These are phyloP conservation scores for Eristalinus sepulchralis DNA, from an alignment of 2,888 invertebrate species.

Conservation along the genomic window DNA sequence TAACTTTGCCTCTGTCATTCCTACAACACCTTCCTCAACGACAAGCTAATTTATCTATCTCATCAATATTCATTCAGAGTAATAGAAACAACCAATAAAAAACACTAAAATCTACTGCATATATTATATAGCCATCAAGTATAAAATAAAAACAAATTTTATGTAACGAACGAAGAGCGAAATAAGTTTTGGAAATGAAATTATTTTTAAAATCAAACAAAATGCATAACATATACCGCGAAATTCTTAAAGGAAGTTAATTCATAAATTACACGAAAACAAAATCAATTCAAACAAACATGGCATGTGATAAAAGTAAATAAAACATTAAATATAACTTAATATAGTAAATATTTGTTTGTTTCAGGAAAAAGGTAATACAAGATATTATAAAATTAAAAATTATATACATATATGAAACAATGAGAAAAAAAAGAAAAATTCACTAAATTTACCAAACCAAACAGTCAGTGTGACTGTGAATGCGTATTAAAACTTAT, in stretches of 20 bases:
- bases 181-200: slow-evolving; percentile 46
- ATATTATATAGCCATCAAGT: slow-evolving; percentile 43
- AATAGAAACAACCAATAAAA: neutral
- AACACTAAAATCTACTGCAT: slow-evolving; percentile 30
- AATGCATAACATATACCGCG: slow-evolving; percentile 30
- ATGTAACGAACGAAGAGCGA: slow-evolving; percentile 27
- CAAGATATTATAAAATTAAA: slow-evolving; percentile 13
- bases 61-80: neutral
- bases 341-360: slow-evolving; percentile 48
- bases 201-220: slow-evolving; percentile 39
- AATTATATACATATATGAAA: slow-evolving; percentile 40
- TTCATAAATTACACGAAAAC: slow-evolving; percentile 15
- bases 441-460: slow-evolving; percentile 73
- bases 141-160: slow-evolving; percentile 37
- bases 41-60: slow-evolving; percentile 10
- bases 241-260: slow-evolving; percentile 26
- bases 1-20: neutral
- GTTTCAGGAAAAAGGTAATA: slow-evolving; percentile 44
- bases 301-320: slow-evolving; percentile 67
- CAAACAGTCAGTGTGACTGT: slow-evolving; percentile 70
- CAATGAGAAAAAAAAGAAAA: slow-evolving; percentile 41
- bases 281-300: slow-evolving; percentile 69
- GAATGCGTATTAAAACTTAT: slow-evolving; percentile 45
- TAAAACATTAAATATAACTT: slow-evolving; percentile 28
- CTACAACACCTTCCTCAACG: neutral